A percentile compares a stretch with the other conserved stretches of the same genome.
Evolutionary conservation across 2,113 vertebrate species (phyloP).

Genomic region (Sebastes fasciatus): DNA sequence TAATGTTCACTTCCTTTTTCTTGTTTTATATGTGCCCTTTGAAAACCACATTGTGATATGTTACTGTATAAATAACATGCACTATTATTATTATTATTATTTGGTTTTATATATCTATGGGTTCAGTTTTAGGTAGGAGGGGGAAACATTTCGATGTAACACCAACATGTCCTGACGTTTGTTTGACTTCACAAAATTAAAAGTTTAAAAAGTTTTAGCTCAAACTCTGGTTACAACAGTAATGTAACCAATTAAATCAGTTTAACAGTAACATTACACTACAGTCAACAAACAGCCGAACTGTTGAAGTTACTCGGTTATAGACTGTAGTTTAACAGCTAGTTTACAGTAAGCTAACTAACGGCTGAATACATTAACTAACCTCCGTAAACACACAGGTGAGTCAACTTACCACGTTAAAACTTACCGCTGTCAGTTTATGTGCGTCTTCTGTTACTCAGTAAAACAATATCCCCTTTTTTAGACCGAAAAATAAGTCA

Average conservation of each 20-base stretch:
- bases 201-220: not conserved
- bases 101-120: too few relatives aligned
- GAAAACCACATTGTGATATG: not conserved
- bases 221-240: rapidly evolving
- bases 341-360: not conserved
- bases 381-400: not conserved
- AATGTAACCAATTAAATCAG: not conserved
- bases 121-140: too few relatives aligned
- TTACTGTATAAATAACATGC: not conserved
- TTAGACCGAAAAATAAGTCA: not conserved
- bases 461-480: not conserved
- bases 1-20: not conserved
- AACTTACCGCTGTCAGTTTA: constrained; percentile 4
- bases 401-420: not conserved
- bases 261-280: not conserved
- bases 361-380: not conserved
- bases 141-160: too few relatives aligned
- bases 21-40: not conserved
- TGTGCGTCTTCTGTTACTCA: not conserved
- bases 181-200: not conserved
- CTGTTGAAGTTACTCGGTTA: not conserved
- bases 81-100: too few relatives aligned
- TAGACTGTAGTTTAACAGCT: not conserved
- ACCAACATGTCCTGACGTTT: not conserved
- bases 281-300: not conserved